Percentiles rank a stretch among this genome's conserved stretches.
Evolutionary conservation across 2,888 invertebrate species (phyloP).

Genomic region (Melangyna quadrimaculata): DNA sequence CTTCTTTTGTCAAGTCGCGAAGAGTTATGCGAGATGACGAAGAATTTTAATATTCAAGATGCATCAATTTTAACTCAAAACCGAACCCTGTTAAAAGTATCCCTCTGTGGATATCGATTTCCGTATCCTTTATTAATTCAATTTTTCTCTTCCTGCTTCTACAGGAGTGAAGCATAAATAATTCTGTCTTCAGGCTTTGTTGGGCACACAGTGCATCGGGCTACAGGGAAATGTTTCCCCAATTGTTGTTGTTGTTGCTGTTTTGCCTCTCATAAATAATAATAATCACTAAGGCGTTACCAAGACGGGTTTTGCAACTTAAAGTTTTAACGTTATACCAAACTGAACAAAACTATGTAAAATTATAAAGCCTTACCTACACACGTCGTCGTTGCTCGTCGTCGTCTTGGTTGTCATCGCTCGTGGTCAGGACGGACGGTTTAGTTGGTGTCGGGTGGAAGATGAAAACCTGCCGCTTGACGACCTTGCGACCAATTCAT

Average conservation of each 20-base stretch:
- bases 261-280: constrained; percentile 39
- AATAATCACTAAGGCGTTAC: constrained; percentile 66
- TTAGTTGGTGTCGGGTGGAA: constrained; percentile 38
- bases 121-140: constrained; percentile 15
- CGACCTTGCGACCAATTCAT: constrained; percentile 80
- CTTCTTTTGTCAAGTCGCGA: constrained; percentile 56
- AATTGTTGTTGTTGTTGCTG: constrained; percentile 31
- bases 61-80: not conserved
- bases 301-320: constrained; percentile 64
- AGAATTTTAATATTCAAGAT: not conserved
- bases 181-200: constrained; percentile 2
- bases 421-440: constrained; percentile 2
- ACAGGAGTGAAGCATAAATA: not conserved
- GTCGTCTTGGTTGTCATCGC: not conserved
- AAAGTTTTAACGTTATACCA: constrained; percentile 16
- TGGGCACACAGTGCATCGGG: not conserved
- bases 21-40: constrained; percentile 15
- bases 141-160: constrained; percentile 9
- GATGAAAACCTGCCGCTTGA: constrained; percentile 73
- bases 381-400: not conserved
- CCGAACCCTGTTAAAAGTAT: not conserved
- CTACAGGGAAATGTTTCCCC: constrained; percentile 48
- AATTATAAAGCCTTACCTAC: constrained; percentile 20
- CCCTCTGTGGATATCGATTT: not conserved
- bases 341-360: constrained; percentile 16